Conservation (phyloP, 2,888 invertebrate species). For the Athripsodes cinereus region DNA sequence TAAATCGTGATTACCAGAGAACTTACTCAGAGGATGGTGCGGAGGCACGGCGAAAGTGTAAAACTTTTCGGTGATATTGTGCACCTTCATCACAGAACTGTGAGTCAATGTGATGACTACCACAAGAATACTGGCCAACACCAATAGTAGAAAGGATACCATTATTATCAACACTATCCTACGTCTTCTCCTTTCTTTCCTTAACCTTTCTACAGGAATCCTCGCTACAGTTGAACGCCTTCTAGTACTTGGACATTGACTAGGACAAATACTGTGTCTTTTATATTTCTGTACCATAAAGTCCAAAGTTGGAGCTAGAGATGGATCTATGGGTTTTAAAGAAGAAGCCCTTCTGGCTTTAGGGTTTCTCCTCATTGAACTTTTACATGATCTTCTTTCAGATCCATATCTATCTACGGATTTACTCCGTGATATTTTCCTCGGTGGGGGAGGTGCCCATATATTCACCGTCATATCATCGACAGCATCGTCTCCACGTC, state of each 20-base stretch:
- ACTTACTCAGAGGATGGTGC: conserved; percentile 55
- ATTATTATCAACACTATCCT: conserved; percentile 66
- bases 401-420: conserved; percentile 23
- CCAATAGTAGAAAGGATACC: conserved; percentile 66
- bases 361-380: conserved; percentile 11
- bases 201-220: conserved; percentile 48
- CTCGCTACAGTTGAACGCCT: conserved; percentile 42
- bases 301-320: conserved; percentile 37
- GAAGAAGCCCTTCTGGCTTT: conserved; percentile 18
- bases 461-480: conserved; percentile 18
- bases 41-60: conserved; percentile 59
- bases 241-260: conserved; percentile 43
- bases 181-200: conserved; percentile 61
- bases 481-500: conserved; percentile 7
- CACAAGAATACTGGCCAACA: conserved; percentile 66
- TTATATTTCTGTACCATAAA: conserved; percentile 36
- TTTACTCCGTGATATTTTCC: conserved; percentile 21
- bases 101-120: conserved; percentile 74
- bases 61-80: conserved; percentile 59
- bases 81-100: conserved; percentile 58
- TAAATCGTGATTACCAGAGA: conserved; percentile 31
- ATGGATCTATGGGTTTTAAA: conserved; percentile 29
- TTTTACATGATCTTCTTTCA: conserved; percentile 15
- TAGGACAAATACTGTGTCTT: conserved; percentile 33
- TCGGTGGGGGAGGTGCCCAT: conserved; percentile 6